A percentile compares a stretch with the other conserved stretches of the same genome.
phyloP scores from a whole-genome alignment of 2,797 vertebrate species.

The Otolemur crassicaudatus region DNA sequence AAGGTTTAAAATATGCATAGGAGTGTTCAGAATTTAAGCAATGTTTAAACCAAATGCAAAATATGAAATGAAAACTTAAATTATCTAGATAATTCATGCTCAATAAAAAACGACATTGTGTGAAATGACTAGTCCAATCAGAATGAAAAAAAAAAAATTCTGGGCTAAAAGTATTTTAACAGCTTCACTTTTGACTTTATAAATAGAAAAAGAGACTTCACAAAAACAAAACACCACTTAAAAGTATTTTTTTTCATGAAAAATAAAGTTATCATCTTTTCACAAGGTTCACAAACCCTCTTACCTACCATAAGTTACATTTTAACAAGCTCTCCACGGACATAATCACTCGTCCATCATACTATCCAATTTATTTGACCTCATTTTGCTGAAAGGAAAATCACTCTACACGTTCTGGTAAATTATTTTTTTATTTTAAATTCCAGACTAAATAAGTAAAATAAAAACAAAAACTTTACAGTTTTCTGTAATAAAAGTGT shows the following conservation, averaged over 20 bases:
- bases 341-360: neutral
- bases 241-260: conserved; percentile 7
- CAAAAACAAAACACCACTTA: neutral
- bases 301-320: neutral
- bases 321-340: neutral
- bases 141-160: neutral
- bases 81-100: neutral
- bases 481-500: neutral
- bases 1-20: neutral
- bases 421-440: neutral
- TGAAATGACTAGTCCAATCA: neutral
- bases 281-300: neutral
- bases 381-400: conserved; percentile 41
- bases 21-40: neutral
- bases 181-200: conserved; percentile 19
- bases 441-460: neutral
- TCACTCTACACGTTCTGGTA: neutral
- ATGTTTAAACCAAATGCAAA: neutral
- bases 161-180: conserved; percentile 7
- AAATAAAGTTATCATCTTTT: conserved; percentile 22
- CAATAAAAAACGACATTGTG: neutral
- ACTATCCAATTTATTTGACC: neutral
- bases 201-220: conserved; percentile 27
- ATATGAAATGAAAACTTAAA: neutral
- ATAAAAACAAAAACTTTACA: neutral